phyloP scores from a whole-genome alignment of 2,113 vertebrate genomes.

The Spheniscus mendiculus region DNA sequence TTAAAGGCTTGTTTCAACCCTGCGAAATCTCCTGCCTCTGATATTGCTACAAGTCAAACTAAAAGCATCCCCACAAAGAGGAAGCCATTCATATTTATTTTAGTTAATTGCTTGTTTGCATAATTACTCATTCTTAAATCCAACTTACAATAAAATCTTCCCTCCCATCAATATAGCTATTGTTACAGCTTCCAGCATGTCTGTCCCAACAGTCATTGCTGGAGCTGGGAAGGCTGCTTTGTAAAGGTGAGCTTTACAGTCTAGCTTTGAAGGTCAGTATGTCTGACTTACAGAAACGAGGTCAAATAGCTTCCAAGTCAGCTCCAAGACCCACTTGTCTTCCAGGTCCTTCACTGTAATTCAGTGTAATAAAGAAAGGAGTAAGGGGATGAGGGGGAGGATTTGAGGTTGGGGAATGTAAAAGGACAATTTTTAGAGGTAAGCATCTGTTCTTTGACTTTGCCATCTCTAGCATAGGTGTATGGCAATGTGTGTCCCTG shows the following conservation, averaged over 20 bases:
- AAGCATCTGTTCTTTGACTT: neutral
- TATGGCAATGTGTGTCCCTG: neutral
- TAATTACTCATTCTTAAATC: conserved; percentile 46
- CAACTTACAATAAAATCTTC: conserved; percentile 22
- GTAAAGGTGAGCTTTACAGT: conserved; percentile 13
- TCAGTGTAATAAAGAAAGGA: neutral
- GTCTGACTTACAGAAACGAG: neutral
- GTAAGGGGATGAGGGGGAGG: neutral
- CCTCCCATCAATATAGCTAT: conserved; percentile 29
- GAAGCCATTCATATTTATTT: conserved; percentile 35
- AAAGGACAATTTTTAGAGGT: neutral
- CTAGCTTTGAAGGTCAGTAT: neutral
- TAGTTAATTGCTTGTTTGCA: conserved; percentile 55
- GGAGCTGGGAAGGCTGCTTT: neutral
- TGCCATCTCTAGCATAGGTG: neutral
- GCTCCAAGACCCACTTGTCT: neutral
- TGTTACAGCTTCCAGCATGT: conserved; percentile 15
- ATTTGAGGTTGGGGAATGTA: neutral
- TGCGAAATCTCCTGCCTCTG: neutral
- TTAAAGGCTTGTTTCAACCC: conserved; percentile 10
- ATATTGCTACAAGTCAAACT: neutral
- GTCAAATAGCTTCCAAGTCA: neutral
- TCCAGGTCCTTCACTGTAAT: neutral
- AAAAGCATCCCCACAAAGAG: neutral
- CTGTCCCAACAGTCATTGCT: neutral